Conservation (phyloP, 2,113 vertebrate species). For the Mobula hypostoma region DNA sequence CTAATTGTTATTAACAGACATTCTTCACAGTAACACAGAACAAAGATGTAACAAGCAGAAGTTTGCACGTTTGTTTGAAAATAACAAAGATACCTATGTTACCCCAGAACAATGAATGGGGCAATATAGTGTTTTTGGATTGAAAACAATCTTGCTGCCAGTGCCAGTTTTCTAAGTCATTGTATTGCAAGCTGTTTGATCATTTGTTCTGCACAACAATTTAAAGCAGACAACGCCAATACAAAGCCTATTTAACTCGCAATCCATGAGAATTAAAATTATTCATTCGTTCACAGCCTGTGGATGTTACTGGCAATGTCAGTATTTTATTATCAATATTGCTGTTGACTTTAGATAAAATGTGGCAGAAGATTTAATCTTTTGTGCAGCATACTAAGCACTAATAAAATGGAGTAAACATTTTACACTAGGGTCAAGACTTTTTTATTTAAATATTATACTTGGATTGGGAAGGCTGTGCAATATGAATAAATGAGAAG, state of each 20-base stretch:
- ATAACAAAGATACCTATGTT: not conserved
- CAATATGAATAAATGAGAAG: not conserved
- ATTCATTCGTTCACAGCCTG: no score
- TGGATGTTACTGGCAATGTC: no score
- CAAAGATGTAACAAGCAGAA: not conserved
- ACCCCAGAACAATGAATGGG: not conserved
- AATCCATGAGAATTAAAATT: not conserved
- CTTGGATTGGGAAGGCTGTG: not conserved
- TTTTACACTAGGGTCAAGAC: not conserved
- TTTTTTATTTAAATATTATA: conserved; percentile 14
- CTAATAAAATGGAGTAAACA: conserved; percentile 4
- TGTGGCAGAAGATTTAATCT: not conserved
- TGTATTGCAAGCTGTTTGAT: not conserved
- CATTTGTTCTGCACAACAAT: not conserved
- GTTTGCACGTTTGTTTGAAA: not conserved
- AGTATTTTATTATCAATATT: no score
- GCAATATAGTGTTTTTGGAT: not conserved
- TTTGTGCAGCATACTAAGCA: not conserved
- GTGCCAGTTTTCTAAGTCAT: not conserved
- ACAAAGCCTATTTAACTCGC: not conserved
- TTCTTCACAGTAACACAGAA: not conserved
- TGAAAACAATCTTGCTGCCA: not conserved
- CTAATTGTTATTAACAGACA: not conserved
- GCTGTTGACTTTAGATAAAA: not conserved
- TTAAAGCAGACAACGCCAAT: not conserved